A percentile compares a stretch with the other conserved stretches of the same genome.
Conservation (phyloP, 1,140 invertebrate genomes). For the Hirudo medicinalis region DNA sequence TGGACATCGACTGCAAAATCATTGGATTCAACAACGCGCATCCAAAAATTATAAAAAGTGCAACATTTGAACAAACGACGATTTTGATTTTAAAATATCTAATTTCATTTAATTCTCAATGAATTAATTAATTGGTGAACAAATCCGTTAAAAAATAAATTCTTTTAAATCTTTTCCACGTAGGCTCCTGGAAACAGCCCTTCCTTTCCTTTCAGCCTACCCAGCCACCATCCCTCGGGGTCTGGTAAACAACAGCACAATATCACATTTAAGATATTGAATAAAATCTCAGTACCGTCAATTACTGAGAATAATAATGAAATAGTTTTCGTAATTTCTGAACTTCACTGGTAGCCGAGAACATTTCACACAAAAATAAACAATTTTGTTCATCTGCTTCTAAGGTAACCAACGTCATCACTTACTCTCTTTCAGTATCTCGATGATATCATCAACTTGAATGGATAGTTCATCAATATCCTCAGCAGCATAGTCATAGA, state of each 20-base stretch:
- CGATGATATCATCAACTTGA: slow-evolving; percentile 87
- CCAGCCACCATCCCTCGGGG: slow-evolving; percentile 50
- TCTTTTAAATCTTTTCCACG: slow-evolving; percentile 37
- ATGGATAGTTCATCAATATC: slow-evolving; percentile 87
- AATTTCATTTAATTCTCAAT: too few relatives aligned
- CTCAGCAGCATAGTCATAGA: slow-evolving; percentile 91
- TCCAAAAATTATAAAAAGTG: too few relatives aligned
- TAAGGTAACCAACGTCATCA: not conserved
- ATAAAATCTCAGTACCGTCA: not conserved
- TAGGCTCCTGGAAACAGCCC: slow-evolving; percentile 41
- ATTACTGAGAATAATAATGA: too few relatives aligned
- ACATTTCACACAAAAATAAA: not conserved
- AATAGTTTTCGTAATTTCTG: too few relatives aligned
- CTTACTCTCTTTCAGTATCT: slow-evolving; percentile 76
- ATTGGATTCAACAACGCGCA: too few relatives aligned
- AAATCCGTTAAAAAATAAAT: too few relatives aligned
- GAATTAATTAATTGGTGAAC: too few relatives aligned
- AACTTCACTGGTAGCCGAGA: too few relatives aligned
- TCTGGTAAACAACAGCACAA: slow-evolving; percentile 43
- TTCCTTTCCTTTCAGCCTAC: slow-evolving; percentile 31
- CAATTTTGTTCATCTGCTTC: not conserved
- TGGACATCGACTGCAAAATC: too few relatives aligned
- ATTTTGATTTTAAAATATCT: too few relatives aligned
- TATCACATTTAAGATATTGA: not conserved
- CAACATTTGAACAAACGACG: too few relatives aligned